phyloP scores from a whole-genome alignment of 2,113 vertebrate species.

The Calcarius ornatus region DNA sequence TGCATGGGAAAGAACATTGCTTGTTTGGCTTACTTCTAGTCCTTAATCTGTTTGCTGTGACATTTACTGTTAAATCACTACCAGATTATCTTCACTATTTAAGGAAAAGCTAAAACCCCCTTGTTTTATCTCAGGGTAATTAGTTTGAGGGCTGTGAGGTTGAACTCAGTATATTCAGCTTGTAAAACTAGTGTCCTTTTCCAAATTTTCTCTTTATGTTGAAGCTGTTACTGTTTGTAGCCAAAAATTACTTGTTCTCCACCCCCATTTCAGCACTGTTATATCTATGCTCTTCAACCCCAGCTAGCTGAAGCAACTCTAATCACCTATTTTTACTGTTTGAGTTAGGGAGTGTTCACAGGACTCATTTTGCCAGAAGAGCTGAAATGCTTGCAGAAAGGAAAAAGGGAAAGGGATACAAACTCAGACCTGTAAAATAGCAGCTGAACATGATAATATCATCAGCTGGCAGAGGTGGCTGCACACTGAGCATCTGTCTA shows the following conservation, averaged over 20 bases:
- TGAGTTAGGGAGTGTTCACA: not conserved
- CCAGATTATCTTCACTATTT: not conserved
- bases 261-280: not conserved
- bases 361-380: not conserved
- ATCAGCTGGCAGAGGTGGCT: not conserved
- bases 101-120: conserved; percentile 12
- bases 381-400: not conserved
- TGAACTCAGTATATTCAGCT: not conserved
- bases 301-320: conserved; percentile 1
- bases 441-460: not conserved
- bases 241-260: not conserved
- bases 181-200: not conserved
- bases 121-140: not conserved
- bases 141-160: not conserved
- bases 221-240: not conserved
- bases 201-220: not conserved
- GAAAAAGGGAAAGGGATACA: not conserved
- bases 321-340: conserved; percentile 27
- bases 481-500: not conserved
- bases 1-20: not conserved
- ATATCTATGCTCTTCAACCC: not conserved
- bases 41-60: not conserved
- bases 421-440: not conserved
- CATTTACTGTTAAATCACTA: conserved; percentile 5
- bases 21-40: not conserved